These are phyloP conservation scores for Oscheius myriophilus DNA, from an alignment of 2,888 invertebrate species.

Conservation along the genomic window DNA sequence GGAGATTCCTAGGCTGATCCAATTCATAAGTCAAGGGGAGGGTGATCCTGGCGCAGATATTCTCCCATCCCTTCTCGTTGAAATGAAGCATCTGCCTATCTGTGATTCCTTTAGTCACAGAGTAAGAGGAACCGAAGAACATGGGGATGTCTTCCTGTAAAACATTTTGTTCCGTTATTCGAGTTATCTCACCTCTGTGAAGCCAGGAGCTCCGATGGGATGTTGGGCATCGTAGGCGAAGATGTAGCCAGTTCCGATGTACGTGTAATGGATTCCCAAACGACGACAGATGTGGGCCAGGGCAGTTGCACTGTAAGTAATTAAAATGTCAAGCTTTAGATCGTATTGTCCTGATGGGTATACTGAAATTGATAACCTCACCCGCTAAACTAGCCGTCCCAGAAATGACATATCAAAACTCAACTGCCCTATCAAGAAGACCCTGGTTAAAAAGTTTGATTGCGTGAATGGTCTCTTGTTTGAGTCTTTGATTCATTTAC, in stretches of 20 bases:
- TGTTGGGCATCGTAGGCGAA: conserved; percentile 69
- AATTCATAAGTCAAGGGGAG: conserved; percentile 65
- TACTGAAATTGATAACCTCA: too few relatives aligned
- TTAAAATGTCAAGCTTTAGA: neutral
- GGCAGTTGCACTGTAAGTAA: conserved; percentile 54
- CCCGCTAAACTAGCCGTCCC: too few relatives aligned
- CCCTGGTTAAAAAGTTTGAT: too few relatives aligned
- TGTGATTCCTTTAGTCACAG: conserved; percentile 69
- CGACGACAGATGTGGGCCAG: conserved; percentile 61
- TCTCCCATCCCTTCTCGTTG: conserved; percentile 57
- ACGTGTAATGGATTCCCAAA: conserved; percentile 67
- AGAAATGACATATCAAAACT: too few relatives aligned
- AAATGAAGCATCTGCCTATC: conserved; percentile 60
- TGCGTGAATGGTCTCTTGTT: too few relatives aligned
- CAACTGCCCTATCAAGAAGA: too few relatives aligned
- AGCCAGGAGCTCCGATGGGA: conserved; percentile 60
- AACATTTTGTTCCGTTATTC: neutral
- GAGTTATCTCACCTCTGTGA: conserved; percentile 57
- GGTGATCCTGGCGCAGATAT: conserved; percentile 68
- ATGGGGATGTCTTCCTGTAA: conserved; percentile 55
- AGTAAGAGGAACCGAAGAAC: conserved; percentile 69
- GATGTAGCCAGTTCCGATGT: conserved; percentile 69
- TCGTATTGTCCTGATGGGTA: too few relatives aligned
- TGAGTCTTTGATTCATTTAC: too few relatives aligned
- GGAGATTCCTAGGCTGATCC: conserved; percentile 63